A percentile compares a stretch with the other conserved stretches of the same genome.
These are phyloP conservation scores for Temnothorax rugatulus DNA, from an alignment of 2,888 invertebrate species.

Conservation along the genomic window DNA sequence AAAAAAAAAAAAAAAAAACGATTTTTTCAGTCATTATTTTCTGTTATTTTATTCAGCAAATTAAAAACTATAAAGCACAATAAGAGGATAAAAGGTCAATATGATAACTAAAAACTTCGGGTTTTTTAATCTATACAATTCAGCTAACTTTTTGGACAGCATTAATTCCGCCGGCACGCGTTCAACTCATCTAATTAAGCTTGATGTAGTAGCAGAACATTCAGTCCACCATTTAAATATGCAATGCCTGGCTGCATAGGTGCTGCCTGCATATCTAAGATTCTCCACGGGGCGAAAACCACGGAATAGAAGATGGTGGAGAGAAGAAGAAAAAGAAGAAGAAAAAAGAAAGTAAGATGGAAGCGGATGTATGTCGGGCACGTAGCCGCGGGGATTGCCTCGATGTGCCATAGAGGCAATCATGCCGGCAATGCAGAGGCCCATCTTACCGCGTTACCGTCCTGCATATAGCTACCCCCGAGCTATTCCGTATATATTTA, in stretches of 20 bases:
- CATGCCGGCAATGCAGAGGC: conserved; percentile 78
- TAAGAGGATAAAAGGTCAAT: neutral
- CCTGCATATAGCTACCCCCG: conserved; percentile 77
- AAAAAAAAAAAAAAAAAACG: too few relatives aligned
- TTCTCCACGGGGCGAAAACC: conserved; percentile 72
- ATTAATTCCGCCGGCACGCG: conserved; percentile 64
- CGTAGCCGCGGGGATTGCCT: conserved; percentile 86
- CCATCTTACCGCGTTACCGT: conserved; percentile 84
- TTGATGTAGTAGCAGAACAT: conserved; percentile 74
- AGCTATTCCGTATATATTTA: conserved; percentile 68
- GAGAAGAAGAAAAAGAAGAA: conserved; percentile 65
- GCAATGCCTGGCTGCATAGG: conserved; percentile 76
- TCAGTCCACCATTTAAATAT: conserved; percentile 80
- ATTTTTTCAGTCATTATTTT: neutral
- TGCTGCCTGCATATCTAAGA: conserved; percentile 81
- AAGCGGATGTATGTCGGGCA: conserved; percentile 85
- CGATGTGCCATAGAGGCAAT: conserved; percentile 86
- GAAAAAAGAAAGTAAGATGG: conserved; percentile 79
- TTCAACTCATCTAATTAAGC: conserved; percentile 80
- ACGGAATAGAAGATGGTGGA: conserved; percentile 58
- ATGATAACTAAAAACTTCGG: neutral
- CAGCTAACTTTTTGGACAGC: conserved; percentile 31
- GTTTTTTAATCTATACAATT: neutral
- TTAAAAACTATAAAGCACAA: neutral
- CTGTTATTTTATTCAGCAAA: conserved; percentile 1